Evolutionary conservation across 2,797 vertebrate species (phyloP).

Genomic region (Mormyrus hasselquistii): DNA sequence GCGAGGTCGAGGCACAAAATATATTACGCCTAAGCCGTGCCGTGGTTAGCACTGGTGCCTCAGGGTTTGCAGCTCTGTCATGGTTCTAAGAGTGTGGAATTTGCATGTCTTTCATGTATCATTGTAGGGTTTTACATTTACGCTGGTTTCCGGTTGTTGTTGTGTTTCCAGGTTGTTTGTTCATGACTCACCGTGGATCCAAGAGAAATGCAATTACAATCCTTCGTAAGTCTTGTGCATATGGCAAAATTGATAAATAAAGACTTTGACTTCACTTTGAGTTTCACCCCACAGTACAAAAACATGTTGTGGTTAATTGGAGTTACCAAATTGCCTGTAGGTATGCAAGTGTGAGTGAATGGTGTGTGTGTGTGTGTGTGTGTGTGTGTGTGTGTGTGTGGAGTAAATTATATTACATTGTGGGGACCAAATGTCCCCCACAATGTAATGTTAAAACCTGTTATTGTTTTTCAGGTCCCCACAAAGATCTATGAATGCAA

Average conservation of each 20-base stretch:
- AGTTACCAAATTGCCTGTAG: not conserved
- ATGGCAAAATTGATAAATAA: not conserved
- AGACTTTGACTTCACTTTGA: not conserved
- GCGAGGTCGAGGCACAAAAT: not conserved
- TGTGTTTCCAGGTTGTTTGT: not conserved
- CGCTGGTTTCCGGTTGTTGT: not conserved
- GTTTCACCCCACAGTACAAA: not conserved
- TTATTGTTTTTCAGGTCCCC: too few relatives aligned
- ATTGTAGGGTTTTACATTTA: not conserved
- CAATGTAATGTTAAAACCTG: too few relatives aligned
- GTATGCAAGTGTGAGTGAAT: not conserved
- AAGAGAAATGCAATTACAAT: not conserved
- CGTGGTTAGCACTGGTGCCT: not conserved
- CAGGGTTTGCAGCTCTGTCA: not conserved
- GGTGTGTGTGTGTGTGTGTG: not conserved
- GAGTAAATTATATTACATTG: too few relatives aligned
- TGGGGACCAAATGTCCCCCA: too few relatives aligned
- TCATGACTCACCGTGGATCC: not conserved
- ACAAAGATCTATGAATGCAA: too few relatives aligned
- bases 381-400: too few relatives aligned
- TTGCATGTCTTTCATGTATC: not conserved
- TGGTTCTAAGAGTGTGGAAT: not conserved
- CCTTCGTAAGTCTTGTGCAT: not conserved
- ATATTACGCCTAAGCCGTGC: not conserved
- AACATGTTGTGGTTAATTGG: not conserved